Evolutionary conservation across 2,113 vertebrate genomes (phyloP), one percentile per base, ranked within the genome.

Genomic region (Nycticryphes semicollaris): DNA sequence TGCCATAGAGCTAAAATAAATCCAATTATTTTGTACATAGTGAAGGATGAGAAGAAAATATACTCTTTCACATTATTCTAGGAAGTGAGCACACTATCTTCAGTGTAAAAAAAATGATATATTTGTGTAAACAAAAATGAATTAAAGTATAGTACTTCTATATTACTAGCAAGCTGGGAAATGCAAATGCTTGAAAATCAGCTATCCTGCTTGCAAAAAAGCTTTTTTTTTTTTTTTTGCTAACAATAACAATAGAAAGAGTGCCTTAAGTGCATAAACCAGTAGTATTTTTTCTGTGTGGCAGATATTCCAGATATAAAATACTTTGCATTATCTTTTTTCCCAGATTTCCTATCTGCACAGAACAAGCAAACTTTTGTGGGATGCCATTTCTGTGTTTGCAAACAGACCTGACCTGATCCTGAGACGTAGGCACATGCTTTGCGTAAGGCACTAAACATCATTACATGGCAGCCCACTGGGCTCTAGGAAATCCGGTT

Each of bases 381-480:
- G 67, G 31, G 45, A 82, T 4, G 11, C 19, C 1, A 0, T 48
- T 60, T 23, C 37, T 78, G 15, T 57, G 33, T 28, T 68, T 89
- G 82, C 66, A 82, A 81, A 72, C 64, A 67, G 48, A 73, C 28
- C 30, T 63, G 77, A 75, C 43, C 56, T 30, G 39, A 64, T 59
- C 25, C 54, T 69, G 56, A 64, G 27, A n/a, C 30, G 16, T 33
- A 54, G 8, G 30, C 39, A 54, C 9, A 6, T 15, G 43, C 37
- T 59, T 39, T 64, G 45, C 0, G 0, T 67, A 77, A 62, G 25
- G 33, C 57, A 77, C 28, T 62, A 62, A 72, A 21, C 20, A 4
- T 9, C 30, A 23, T 21, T 64, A 56, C 3, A 16, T 0, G 2
- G 57, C 45, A 66, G 68, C 43, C 31, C 23, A 66, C 2, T 0